Evolutionary conservation across 2,797 vertebrate genomes (phyloP).

Genomic region (Hypotaenidia philippensis): DNA sequence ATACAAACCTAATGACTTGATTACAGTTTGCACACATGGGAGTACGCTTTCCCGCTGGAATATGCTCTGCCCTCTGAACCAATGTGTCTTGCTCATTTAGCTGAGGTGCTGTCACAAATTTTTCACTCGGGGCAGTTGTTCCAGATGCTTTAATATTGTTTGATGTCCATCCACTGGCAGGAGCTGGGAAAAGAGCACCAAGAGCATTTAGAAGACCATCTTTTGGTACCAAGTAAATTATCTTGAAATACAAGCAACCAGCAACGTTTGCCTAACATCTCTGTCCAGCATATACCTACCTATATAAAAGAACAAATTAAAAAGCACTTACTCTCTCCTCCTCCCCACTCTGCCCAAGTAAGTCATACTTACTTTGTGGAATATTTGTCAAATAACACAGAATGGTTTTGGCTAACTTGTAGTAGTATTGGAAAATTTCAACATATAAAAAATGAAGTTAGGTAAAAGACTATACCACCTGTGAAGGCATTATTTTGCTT

Average conservation of each 20-base stretch:
- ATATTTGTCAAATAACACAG: conserved; percentile 13
- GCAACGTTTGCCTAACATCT: not conserved
- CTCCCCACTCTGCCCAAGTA: not conserved
- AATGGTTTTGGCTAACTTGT: not conserved
- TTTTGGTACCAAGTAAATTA: not conserved
- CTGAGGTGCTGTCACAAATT: conserved; percentile 76
- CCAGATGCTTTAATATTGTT: conserved; percentile 61
- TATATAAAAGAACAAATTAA: not conserved
- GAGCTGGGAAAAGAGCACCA: conserved; percentile 47
- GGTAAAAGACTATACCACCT: not conserved
- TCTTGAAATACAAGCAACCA: not conserved
- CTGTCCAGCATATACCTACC: not conserved
- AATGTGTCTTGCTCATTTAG: conserved; percentile 88
- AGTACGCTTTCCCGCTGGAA: conserved; percentile 92
- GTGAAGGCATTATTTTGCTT: conserved; percentile 22
- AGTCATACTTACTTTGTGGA: not conserved
- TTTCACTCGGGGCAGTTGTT: not conserved
- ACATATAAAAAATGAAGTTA: conserved; percentile 17
- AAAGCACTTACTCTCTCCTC: not conserved
- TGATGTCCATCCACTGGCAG: conserved; percentile 85
- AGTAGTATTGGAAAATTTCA: conserved; percentile 10
- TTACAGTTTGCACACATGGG: conserved; percentile 95
- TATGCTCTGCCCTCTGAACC: conserved; percentile 95
- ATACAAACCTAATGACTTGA: conserved; percentile 90
- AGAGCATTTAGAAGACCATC: not conserved